Percentiles rank a stretch among this genome's conserved stretches.
Conservation (phyloP, 2,113 vertebrate species). For the Oxyruncus cristatus region DNA sequence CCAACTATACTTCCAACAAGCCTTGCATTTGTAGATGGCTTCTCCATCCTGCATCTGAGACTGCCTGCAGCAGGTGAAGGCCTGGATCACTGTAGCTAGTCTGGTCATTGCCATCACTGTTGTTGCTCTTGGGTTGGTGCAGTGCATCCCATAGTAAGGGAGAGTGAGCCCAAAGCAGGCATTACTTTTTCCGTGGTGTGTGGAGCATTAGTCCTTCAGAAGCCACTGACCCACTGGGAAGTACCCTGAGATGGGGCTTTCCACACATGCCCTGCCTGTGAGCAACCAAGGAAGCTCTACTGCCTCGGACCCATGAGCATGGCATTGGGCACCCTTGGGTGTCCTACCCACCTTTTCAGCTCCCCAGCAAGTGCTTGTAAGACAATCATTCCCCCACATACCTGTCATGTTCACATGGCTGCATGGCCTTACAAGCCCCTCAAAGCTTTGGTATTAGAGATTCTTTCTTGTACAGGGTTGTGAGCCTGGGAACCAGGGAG, state of each 20-base stretch:
- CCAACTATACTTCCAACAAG: background rate
- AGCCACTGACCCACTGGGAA: background rate
- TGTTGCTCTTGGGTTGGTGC: background rate
- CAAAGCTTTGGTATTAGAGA: background rate
- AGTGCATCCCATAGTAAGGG: background rate
- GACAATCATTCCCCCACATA: fast-evolving
- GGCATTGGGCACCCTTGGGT: background rate
- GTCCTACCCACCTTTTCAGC: background rate
- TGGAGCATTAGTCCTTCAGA: background rate
- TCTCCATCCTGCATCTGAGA: background rate
- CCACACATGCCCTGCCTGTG: background rate
- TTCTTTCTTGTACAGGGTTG: background rate
- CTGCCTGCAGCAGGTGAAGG: background rate
- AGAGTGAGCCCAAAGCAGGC: fast-evolving
- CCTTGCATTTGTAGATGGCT: background rate
- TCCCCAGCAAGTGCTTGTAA: background rate
- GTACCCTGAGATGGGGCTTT: background rate
- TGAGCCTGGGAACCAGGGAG: background rate
- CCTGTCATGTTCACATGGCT: fast-evolving
- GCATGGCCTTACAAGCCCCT: background rate
- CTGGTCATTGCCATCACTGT: background rate
- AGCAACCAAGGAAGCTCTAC: background rate
- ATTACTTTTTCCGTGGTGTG: fast-evolving
- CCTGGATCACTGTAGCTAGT: background rate
- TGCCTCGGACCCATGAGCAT: background rate